Conservation (phyloP, 2,888 invertebrate species). For the Lepidocyrtoides sp. region DNA sequence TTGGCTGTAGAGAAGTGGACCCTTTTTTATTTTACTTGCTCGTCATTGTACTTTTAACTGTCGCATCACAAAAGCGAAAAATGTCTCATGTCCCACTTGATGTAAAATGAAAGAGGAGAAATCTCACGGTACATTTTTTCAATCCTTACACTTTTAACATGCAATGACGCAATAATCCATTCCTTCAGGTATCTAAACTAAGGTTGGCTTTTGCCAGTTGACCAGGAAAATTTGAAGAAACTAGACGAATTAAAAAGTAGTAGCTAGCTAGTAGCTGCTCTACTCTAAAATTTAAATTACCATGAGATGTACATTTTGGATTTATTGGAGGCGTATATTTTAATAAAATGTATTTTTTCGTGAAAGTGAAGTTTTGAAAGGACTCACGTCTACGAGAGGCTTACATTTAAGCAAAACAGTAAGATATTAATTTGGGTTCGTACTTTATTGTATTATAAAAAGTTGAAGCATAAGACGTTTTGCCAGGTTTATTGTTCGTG, state of each 20-base stretch:
- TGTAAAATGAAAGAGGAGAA: conserved; percentile 1
- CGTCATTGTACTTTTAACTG: conserved; percentile 53
- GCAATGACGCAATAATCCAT: not conserved
- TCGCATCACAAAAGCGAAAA: conserved; percentile 37
- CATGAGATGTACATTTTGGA: too few species aligned
- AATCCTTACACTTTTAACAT: not conserved
- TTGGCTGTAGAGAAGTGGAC: conserved; percentile 8
- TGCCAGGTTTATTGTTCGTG: too few species aligned
- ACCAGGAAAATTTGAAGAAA: conserved; percentile 19
- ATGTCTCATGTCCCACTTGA: conserved; percentile 17
- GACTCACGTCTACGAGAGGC: too few species aligned
- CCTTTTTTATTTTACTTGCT: conserved; percentile 30
- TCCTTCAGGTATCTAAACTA: not conserved
- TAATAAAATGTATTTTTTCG: too few species aligned
- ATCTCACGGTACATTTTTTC: not conserved
- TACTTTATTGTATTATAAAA: too few species aligned
- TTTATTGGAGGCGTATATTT: too few species aligned
- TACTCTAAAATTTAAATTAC: too few species aligned
- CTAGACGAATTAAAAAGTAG: not conserved
- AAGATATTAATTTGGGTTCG: too few species aligned
- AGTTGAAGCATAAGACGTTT: too few species aligned
- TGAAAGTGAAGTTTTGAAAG: not conserved
- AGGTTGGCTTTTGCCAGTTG: conserved; percentile 15
- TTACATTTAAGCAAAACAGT: too few species aligned
- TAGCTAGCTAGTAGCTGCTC: too few species aligned